Percentiles rank a stretch among this genome's conserved stretches.
Evolutionary conservation across 1,140 invertebrate species (phyloP).

Genomic region (Micrasema minimum): DNA sequence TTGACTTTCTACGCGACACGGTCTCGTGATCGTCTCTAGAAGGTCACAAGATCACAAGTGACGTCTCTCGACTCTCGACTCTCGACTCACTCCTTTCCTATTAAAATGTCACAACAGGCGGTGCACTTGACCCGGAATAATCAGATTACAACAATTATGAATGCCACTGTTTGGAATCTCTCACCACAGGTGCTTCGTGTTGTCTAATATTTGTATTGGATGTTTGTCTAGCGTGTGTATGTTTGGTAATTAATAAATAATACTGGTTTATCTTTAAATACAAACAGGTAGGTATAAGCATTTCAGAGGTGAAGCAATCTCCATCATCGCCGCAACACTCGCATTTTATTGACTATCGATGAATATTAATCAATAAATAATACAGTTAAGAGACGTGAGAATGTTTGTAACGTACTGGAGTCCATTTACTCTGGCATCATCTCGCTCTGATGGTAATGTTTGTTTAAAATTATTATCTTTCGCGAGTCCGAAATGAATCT

Average conservation of each 20-base stretch:
- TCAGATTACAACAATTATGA: constrained; percentile 7
- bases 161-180: background rate
- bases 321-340: too few relatives aligned
- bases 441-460: background rate
- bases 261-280: too few relatives aligned
- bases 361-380: constrained; percentile 1
- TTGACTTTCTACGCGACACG: constrained; percentile 12
- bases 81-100: background rate
- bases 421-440: background rate
- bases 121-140: constrained; percentile 16
- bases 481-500: too few relatives aligned
- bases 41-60: background rate
- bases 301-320: too few relatives aligned
- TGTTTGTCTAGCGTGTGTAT: too few relatives aligned
- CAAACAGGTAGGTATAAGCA: too few relatives aligned
- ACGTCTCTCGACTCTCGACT: background rate
- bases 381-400: constrained; percentile 1
- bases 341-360: too few relatives aligned
- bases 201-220: too few relatives aligned
- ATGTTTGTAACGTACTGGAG: background rate
- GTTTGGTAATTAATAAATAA: too few relatives aligned
- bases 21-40: constrained; percentile 6
- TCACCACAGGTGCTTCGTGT: too few relatives aligned
- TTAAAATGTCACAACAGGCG: background rate
- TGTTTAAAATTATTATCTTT: too few relatives aligned